A percentile compares a stretch with the other conserved stretches of the same genome.
Conservation (phyloP, 2,113 vertebrate genomes). For the Xiphias gladius region DNA sequence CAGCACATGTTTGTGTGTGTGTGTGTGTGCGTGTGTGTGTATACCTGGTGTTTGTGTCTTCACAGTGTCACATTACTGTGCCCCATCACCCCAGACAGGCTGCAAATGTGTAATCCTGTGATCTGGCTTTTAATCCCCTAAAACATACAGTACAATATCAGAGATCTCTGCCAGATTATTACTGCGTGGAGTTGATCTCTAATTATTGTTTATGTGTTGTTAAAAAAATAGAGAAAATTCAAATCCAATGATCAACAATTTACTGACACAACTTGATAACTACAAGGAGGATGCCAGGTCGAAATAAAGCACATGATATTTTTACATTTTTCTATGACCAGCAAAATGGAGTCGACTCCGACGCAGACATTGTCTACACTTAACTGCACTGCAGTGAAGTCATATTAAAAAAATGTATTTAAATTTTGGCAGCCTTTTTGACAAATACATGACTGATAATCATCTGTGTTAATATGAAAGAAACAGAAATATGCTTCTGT, state of each 20-base stretch:
- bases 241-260: not conserved
- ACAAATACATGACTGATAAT: not conserved
- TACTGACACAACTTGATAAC: not conserved
- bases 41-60: constrained; percentile 16
- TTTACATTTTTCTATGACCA: not conserved
- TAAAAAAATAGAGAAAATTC: not conserved
- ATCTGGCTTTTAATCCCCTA: constrained; percentile 72
- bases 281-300: not conserved
- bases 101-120: constrained; percentile 78
- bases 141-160: constrained; percentile 48
- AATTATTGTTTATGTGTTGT: constrained; percentile 40
- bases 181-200: constrained; percentile 10
- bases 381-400: not conserved
- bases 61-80: constrained; percentile 17
- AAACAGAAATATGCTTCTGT: not conserved
- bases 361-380: not conserved
- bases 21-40: constrained; percentile 22
- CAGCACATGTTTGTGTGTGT: not conserved
- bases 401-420: not conserved
- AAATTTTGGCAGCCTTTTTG: not conserved
- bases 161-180: constrained; percentile 48
- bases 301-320: not conserved
- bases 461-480: not conserved
- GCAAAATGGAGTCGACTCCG: not conserved
- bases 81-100: constrained; percentile 20